These are phyloP conservation scores for Phymanthus crucifer DNA, from an alignment of 92 coral and sea anemone genomes.

Conservation along the genomic window DNA sequence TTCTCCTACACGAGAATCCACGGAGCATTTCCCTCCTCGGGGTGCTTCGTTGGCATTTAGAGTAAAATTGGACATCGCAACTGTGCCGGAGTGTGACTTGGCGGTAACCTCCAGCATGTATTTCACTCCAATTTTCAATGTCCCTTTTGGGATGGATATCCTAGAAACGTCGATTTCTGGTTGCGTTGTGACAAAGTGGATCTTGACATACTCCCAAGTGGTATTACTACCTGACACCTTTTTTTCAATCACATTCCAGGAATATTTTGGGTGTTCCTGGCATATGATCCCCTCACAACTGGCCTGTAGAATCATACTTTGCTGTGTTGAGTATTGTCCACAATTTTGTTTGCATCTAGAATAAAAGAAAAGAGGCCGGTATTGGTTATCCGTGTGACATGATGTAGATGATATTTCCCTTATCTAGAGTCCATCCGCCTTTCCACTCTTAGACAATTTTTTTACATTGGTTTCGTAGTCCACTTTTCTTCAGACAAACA, in stretches of 20 bases:
- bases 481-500: too few relatives aligned
- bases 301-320: constrained; percentile 42
- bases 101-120: constrained; percentile 25
- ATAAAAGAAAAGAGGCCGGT: background rate
- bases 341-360: constrained; percentile 68
- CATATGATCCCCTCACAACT: constrained; percentile 45
- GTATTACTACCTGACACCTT: background rate
- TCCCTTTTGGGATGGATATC: constrained; percentile 11
- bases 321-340: constrained; percentile 32
- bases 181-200: background rate
- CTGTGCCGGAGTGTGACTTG: constrained; percentile 17
- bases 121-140: constrained; percentile 12
- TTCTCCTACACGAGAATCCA: constrained; percentile 51
- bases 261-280: constrained; percentile 33
- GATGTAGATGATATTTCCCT: too few relatives aligned
- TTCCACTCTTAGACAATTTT: too few relatives aligned
- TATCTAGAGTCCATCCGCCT: too few relatives aligned
- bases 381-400: background rate
- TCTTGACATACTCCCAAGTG: constrained; percentile 12
- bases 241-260: constrained; percentile 31
- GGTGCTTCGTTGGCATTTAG: constrained; percentile 69
- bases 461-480: too few relatives aligned
- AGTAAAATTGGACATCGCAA: constrained; percentile 24
- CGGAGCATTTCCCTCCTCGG: constrained; percentile 69
- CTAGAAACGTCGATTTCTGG: constrained; percentile 15